phyloP scores from a whole-genome alignment of 2,113 vertebrate species.

The Corythornis vintsioides region DNA sequence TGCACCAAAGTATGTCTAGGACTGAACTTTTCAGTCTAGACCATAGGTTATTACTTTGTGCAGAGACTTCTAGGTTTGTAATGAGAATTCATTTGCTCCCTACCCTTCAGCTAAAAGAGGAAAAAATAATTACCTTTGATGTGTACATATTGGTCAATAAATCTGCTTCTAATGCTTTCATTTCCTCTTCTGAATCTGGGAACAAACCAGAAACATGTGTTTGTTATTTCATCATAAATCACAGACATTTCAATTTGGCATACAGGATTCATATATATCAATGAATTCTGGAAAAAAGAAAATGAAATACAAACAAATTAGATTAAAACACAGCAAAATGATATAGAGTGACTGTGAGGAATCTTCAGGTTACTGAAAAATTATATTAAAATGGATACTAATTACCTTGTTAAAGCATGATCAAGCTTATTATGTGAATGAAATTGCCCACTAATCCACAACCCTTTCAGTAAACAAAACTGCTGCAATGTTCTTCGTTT shows the following conservation, averaged over 20 bases:
- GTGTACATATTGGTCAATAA: slow-evolving; percentile 88
- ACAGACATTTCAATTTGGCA: neutral
- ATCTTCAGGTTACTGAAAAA: neutral
- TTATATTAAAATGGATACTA: neutral
- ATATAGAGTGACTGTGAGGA: neutral
- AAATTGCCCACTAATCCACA: neutral
- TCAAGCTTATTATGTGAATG: neutral
- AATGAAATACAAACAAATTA: neutral
- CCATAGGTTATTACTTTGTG: slow-evolving; percentile 31
- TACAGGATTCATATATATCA: neutral
- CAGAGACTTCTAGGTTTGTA: slow-evolving; percentile 41
- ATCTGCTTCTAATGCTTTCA: slow-evolving; percentile 87
- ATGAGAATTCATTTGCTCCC: slow-evolving; percentile 44
- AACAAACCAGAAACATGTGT: slow-evolving; percentile 71
- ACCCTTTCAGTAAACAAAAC: neutral
- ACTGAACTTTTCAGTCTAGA: slow-evolving; percentile 28
- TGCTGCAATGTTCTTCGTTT: neutral
- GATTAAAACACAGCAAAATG: neutral
- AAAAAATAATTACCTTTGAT: slow-evolving; percentile 85
- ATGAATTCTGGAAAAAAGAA: neutral
- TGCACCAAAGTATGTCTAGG: neutral
- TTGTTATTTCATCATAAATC: slow-evolving; percentile 59
- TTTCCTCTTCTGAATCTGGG: slow-evolving; percentile 88
- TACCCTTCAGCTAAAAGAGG: slow-evolving; percentile 25
- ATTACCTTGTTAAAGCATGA: neutral